A percentile compares a stretch with the other conserved stretches of the same genome.
Conservation (phyloP, 2,797 vertebrate species). For the Centroberyx gerrardi region DNA sequence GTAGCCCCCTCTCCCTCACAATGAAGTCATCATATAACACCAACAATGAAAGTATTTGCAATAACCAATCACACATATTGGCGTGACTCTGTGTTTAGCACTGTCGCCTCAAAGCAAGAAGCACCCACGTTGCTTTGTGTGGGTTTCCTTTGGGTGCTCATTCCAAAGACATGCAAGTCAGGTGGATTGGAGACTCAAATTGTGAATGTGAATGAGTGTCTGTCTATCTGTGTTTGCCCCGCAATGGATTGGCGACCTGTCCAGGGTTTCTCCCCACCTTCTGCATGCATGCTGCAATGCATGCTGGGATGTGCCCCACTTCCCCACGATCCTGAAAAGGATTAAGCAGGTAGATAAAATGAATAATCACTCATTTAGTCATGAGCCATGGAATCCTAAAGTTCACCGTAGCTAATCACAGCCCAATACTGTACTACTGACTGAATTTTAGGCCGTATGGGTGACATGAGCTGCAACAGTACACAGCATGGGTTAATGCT, state of each 20-base stretch:
- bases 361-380: background rate
- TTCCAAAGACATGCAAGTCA: no score
- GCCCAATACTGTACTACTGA: background rate
- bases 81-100: no score
- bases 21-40: no score
- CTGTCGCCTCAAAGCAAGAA: no score
- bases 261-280: background rate
- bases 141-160: no score
- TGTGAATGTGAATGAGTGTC: no score
- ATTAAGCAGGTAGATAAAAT: conserved; percentile 14
- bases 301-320: conserved; percentile 20
- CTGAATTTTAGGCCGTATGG: background rate
- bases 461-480: background rate
- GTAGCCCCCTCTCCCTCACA: no score
- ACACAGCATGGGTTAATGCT: background rate
- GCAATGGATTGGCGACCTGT: background rate
- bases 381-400: background rate
- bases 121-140: no score
- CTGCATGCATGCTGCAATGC: conserved; percentile 2
- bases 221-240: no score
- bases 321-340: conserved; percentile 6
- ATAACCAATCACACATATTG: no score
- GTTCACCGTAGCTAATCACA: background rate
- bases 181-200: no score
- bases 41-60: no score